phyloP scores from a whole-genome alignment of 1,140 invertebrate genomes.

The Drosophila repletoides region DNA sequence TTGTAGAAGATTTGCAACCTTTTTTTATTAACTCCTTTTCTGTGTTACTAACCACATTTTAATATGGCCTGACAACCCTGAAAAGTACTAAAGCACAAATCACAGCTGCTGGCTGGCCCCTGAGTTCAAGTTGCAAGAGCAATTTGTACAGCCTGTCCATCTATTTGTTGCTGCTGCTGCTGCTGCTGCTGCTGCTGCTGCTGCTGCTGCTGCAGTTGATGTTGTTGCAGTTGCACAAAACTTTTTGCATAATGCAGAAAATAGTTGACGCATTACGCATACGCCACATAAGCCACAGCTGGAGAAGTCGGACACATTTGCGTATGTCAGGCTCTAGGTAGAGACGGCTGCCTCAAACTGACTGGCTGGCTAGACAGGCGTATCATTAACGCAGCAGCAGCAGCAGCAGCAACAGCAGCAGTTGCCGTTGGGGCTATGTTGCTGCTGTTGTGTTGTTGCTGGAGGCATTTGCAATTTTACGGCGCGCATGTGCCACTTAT shows the following conservation, averaged over 20 bases:
- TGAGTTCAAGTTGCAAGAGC: background rate
- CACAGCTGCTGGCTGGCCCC: background rate
- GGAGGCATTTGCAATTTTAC: constrained; percentile 62
- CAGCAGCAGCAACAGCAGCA: constrained; percentile 15
- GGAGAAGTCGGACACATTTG: constrained; percentile 45
- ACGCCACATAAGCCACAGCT: constrained; percentile 54
- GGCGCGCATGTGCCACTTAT: constrained; percentile 75
- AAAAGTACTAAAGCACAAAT: background rate
- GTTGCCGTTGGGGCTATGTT: background rate
- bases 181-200: too few species aligned
- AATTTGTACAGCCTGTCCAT: too few species aligned
- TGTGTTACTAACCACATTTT: constrained; percentile 5
- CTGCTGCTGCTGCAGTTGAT: too few species aligned
- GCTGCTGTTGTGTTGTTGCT: constrained; percentile 24
- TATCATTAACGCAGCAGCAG: constrained; percentile 68
- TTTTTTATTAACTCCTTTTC: background rate
- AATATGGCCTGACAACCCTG: background rate
- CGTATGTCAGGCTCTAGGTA: constrained; percentile 42
- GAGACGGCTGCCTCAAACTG: too few species aligned
- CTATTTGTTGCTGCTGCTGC: too few species aligned
- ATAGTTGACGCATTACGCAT: constrained; percentile 60
- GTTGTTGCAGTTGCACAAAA: background rate
- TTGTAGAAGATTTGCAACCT: too few species aligned
- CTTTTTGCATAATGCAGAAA: constrained; percentile 20
- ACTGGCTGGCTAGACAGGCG: constrained; percentile 52